Base-by-base conservation (phyloP, 2,113 vertebrate genomes). In the Chaetodon auriga region DNA sequence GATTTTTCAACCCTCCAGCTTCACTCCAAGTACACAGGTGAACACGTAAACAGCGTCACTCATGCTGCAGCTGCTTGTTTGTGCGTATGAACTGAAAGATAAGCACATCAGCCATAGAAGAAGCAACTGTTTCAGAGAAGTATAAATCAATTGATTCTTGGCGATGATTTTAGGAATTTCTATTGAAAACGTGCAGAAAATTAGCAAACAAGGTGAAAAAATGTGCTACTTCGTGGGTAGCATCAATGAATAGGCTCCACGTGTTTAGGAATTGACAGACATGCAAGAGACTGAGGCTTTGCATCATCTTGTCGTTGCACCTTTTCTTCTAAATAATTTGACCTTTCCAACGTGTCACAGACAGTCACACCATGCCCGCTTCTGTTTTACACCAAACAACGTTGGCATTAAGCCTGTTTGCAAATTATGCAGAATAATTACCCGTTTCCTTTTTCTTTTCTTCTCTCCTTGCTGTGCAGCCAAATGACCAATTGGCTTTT, bases 301-400 rank as follows among this genome's bases (percentile, higher is more conserved):
- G 21, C 21, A 45, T 11, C 0, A 13, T 2, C 21, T 23, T 16
- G 18, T 36, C 25, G 6, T 36, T 41, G 11, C 11, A n/a, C 23
- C 35, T 30, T 64, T 45, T 25, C 35, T 75, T 53, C 11, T 6
- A 18, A 23, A 43, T n/a, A 35, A 54, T 35, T 48, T 53, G 49
- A 72, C 45, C 66, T 76, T 77, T 73, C 8, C 25, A 30, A 1
- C n/a, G 30, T 38, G n/a, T 51, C 51, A 46, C 60, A 57, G 53
- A 11, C 4, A 35, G 54, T 49, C 46, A 14, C n/a, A 21, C n/a
- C 35, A 18, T 53, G 61, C 15, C 30, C 25, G 21, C 65, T 43
- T 62, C 30, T 57, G 51, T 57, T 18, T 61, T n/a, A 43, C 46
- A 35, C 2, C n/a, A 76, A 53, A 74, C n/a, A 25, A 54, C 16